A percentile compares a stretch with the other conserved stretches of the same genome.
Evolutionary conservation across 2,797 vertebrate genomes (phyloP).

Genomic region (Anas bernieri): DNA sequence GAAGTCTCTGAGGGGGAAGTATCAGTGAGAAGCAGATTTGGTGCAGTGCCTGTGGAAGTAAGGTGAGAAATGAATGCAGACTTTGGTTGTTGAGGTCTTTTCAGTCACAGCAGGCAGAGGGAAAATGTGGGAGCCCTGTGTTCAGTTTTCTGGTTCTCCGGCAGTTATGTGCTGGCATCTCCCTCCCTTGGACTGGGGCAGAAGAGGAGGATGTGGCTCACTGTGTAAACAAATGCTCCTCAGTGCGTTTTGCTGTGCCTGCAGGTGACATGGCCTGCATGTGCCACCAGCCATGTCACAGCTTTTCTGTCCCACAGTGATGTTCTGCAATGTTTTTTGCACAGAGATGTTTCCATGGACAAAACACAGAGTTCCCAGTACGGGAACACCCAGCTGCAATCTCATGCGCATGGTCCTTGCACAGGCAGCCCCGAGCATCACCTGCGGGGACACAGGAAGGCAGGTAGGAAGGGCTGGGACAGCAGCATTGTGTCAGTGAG

Average conservation of each 20-base stretch:
- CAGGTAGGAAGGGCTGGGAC: fast-evolving
- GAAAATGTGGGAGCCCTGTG: not conserved
- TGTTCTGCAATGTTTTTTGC: not conserved
- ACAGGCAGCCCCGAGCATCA: not conserved
- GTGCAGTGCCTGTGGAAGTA: not conserved
- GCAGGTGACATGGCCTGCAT: fast-evolving
- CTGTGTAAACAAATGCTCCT: not conserved
- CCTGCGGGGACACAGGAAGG: not conserved
- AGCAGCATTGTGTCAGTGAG: not conserved
- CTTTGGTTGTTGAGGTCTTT: not conserved
- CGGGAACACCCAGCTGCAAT: fast-evolving
- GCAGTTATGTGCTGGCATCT: not conserved
- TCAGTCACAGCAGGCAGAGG: not conserved
- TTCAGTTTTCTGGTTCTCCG: not conserved
- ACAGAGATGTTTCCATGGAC: fast-evolving
- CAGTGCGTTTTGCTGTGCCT: not conserved
- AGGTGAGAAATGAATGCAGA: not conserved
- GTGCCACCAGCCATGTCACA: not conserved
- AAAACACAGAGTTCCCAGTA: fast-evolving
- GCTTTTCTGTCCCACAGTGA: not conserved
- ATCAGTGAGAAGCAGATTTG: not conserved
- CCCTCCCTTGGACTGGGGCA: not conserved
- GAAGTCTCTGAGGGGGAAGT: not conserved
- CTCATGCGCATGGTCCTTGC: fast-evolving
- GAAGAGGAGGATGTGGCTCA: not conserved